phyloP scores from a whole-genome alignment of 2,113 vertebrate species.

The Rostratula benghalensis region DNA sequence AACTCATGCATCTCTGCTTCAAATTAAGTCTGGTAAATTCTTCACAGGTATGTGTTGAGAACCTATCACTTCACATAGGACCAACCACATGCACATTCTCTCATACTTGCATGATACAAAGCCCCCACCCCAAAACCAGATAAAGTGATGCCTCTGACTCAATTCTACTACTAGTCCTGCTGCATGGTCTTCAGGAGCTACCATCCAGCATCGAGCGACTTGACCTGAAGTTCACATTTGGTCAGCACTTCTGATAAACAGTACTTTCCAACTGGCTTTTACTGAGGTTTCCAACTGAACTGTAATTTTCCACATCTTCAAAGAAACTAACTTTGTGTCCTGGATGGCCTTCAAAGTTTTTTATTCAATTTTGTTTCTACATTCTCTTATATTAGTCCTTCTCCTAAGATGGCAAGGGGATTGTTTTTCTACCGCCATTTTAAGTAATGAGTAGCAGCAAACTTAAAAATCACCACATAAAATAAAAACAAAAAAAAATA shows the following conservation, averaged over 20 bases:
- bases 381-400: neutral
- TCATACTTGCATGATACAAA: neutral
- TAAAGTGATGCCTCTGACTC: neutral
- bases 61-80: neutral
- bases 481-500: neutral
- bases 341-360: slow-evolving; percentile 25
- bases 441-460: neutral
- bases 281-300: slow-evolving; percentile 34
- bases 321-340: neutral
- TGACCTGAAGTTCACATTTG: slow-evolving; percentile 3
- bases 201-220: neutral
- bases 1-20: neutral
- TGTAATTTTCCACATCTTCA: slow-evolving; percentile 45
- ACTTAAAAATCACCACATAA: neutral
- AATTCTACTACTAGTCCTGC: neutral
- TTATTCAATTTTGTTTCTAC: neutral
- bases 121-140: neutral
- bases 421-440: neutral
- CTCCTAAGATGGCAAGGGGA: neutral
- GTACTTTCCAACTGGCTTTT: neutral
- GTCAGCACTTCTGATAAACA: slow-evolving; percentile 13
- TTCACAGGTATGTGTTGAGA: neutral
- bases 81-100: neutral
- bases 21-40: neutral
- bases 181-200: neutral